These are phyloP conservation scores for Apomyelois bistriatella DNA, from an alignment of 2,888 invertebrate species.

Conservation along the genomic window DNA sequence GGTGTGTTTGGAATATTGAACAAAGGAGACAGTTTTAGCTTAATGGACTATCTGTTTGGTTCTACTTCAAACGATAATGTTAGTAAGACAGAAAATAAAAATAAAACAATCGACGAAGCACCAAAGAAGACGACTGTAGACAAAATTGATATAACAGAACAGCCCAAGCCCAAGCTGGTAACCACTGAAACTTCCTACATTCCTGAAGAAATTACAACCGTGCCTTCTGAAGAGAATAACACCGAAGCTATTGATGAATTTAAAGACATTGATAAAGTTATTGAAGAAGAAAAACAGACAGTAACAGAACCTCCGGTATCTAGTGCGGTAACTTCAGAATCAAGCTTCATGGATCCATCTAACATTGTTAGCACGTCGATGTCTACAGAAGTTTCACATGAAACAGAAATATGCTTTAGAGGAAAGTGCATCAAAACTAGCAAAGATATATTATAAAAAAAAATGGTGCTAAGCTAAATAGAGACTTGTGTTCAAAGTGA, in stretches of 20 bases:
- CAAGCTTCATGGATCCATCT: slow-evolving; percentile 72
- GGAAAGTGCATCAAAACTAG: slow-evolving; percentile 89
- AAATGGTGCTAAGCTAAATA: slow-evolving; percentile 56
- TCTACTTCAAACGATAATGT: slow-evolving; percentile 33
- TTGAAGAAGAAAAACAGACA: slow-evolving; percentile 25
- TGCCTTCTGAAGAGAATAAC: slow-evolving; percentile 27
- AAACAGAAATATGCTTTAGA: slow-evolving; percentile 93
- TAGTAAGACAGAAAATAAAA: slow-evolving; percentile 36
- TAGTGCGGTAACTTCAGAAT: slow-evolving; percentile 52
- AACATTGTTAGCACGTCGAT: slow-evolving; percentile 86
- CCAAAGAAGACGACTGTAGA: slow-evolving; percentile 26
- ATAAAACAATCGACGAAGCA: slow-evolving; percentile 20
- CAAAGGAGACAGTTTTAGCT: slow-evolving; percentile 54
- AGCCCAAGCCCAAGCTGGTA: slow-evolving; percentile 36
- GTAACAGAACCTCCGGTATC: slow-evolving; percentile 31
- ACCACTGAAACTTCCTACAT: slow-evolving; percentile 62
- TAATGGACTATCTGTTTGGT: slow-evolving; percentile 71
- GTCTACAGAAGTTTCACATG: slow-evolving; percentile 89
- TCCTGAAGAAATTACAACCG: slow-evolving; percentile 66
- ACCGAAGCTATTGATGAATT: slow-evolving; percentile 25
- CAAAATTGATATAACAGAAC: slow-evolving; percentile 42
- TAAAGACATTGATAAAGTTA: slow-evolving; percentile 24
- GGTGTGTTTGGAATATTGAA: slow-evolving; percentile 35
- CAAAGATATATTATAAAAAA: slow-evolving; percentile 57
- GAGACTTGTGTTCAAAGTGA: slow-evolving; percentile 57